Evolutionary conservation across 2,888 invertebrate species (phyloP), one percentile per base, ranked within the genome.

Genomic region (Rhorus exstirpatorius): DNA sequence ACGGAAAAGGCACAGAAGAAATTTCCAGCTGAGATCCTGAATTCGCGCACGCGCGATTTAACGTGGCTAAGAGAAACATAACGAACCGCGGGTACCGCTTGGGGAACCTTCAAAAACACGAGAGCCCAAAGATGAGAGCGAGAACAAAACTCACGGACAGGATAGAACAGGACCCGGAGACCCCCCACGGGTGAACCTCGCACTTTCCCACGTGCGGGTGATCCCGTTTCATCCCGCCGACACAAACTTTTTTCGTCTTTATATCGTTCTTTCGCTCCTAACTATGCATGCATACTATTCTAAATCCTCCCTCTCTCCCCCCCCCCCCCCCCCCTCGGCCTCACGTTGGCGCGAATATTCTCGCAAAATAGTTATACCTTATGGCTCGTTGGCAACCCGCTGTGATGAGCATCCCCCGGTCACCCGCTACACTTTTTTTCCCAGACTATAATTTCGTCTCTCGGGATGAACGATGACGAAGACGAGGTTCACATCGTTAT

Each of bases 161-260:
- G 88, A 88, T 87, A 88, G 88, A 87, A 88, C 85, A 87, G 88
- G 87, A 88, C 86, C 86, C 31, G 46, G 72, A 83, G 92, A 91
- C 91, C 92, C 91, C 91, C 91, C 92, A 91, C 89, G 90, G 92
- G 88, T 87, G 86, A 88, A 89, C 87, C 90, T 91, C 91, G 91
- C 92, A 92, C 91, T 93, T 92, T 92, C 92, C 93, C 92, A 92
- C 92, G 92, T 92, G 91, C 92, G 93, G 93, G 93, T 92, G 92
- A 93, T 92, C 93, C 87, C 90, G 92, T 93, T 93, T 92, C 89
- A 92, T 92, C 92, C 91, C 88, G 90, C 92, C 92, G 92, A 90
- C 91, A 86, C 84, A 86, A 86, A 81, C 76, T 76, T 83, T 87
- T n/a, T 26, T 24, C 12, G 21, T 71, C 72, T 78, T 60, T 60